Percentiles rank a stretch among this genome's conserved stretches.
Conservation (phyloP, 2,113 vertebrate species). For the Mormoops blainvillei region DNA sequence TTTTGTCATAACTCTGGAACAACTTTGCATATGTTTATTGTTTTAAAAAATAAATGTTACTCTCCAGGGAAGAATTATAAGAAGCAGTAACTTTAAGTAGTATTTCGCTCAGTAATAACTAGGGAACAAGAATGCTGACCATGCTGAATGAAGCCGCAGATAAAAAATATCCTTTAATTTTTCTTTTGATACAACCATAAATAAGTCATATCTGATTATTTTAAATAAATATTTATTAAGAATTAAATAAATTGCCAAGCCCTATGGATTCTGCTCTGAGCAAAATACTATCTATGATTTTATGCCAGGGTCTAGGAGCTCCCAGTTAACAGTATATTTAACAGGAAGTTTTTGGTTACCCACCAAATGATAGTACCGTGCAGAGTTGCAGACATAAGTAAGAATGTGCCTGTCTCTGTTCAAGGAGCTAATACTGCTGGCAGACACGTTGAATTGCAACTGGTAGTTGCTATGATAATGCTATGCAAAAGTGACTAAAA, state of each 20-base stretch:
- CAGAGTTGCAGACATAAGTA: not conserved
- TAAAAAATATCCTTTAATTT: not conserved
- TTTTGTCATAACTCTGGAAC: not conserved
- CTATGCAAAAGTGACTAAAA: not conserved
- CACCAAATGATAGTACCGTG: not conserved
- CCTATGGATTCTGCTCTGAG: not conserved
- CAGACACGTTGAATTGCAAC: not conserved
- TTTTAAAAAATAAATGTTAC: conserved; percentile 14
- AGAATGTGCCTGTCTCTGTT: not conserved
- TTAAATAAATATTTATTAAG: conserved; percentile 3
- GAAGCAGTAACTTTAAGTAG: not conserved
- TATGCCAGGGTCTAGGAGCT: not conserved
- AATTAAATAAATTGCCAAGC: not conserved
- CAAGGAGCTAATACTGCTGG: not conserved
- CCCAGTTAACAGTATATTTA: not conserved
- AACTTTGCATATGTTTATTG: conserved; percentile 4
- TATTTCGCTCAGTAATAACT: not conserved
- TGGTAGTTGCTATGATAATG: not conserved
- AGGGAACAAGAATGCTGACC: not conserved
- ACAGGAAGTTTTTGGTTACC: not conserved
- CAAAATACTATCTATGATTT: not conserved
- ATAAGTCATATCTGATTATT: not conserved
- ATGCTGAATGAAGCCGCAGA: not conserved
- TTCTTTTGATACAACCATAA: not conserved
- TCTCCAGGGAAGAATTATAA: not conserved